A percentile compares a stretch with the other conserved stretches of the same genome.
Evolutionary conservation across 2,888 invertebrate species (phyloP).

Genomic region (Megaustenia siamemsis): DNA sequence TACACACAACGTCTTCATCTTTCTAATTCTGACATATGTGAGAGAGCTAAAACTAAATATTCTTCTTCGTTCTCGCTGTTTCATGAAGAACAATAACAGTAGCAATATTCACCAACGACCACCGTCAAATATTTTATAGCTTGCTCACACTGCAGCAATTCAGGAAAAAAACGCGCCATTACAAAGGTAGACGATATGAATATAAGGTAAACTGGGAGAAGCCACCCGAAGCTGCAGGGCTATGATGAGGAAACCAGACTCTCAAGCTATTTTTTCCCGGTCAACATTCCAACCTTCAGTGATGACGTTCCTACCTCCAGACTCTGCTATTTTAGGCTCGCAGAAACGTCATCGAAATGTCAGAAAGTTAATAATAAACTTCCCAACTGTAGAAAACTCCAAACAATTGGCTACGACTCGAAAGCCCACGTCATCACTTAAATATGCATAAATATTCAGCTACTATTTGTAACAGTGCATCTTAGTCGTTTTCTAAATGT

Average conservation of each 20-base stretch:
- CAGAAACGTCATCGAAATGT: background rate
- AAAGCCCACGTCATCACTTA: too few species aligned
- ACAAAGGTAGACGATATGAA: background rate
- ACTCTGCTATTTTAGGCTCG: background rate
- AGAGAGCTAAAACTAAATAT: too few species aligned
- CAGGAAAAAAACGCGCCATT: background rate
- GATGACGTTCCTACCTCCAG: background rate
- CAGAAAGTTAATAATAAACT: conserved; percentile 1
- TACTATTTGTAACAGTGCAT: too few species aligned
- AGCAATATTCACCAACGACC: background rate
- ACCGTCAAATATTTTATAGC: background rate
- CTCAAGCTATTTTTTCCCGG: too few species aligned
- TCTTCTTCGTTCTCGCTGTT: too few species aligned
- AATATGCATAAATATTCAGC: too few species aligned
- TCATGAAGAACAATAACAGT: too few species aligned
- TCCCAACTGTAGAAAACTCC: too few species aligned
- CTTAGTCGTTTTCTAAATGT: too few species aligned
- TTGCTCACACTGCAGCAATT: background rate
- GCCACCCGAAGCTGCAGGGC: background rate
- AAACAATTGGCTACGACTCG: too few species aligned
- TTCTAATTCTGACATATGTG: too few species aligned
- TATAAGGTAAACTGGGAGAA: background rate
- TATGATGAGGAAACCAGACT: background rate
- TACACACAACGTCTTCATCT: too few species aligned
- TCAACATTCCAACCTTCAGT: background rate